phyloP scores from a whole-genome alignment of 2,888 invertebrate species.

The Apodemia mormo region DNA sequence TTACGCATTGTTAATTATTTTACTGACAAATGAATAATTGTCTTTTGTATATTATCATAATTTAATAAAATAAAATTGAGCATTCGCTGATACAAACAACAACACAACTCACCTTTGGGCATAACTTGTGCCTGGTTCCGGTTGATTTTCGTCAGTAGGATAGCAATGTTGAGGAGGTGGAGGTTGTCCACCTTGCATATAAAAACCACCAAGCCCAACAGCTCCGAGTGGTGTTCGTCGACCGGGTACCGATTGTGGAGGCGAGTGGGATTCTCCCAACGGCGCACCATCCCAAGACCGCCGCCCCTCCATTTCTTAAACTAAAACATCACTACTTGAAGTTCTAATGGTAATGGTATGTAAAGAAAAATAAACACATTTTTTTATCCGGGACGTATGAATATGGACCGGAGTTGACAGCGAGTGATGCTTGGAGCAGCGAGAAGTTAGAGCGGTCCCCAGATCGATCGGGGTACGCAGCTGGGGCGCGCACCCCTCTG shows the following conservation, averaged over 20 bases:
- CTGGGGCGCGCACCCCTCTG: conserved; percentile 80
- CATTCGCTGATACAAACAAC: not conserved
- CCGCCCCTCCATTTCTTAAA: conserved; percentile 70
- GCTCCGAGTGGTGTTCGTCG: conserved; percentile 91
- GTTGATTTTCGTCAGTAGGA: conserved; percentile 90
- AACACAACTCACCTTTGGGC: conserved; percentile 64
- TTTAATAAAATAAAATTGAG: not conserved
- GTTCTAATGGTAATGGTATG: conserved; percentile 2
- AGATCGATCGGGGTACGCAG: conserved; percentile 77
- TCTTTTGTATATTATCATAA: too few relatives aligned
- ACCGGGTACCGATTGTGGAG: conserved; percentile 84
- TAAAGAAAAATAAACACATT: conserved; percentile 14
- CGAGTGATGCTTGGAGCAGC: conserved; percentile 59
- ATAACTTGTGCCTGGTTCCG: conserved; percentile 83
- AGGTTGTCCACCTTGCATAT: conserved; percentile 86
- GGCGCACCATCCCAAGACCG: conserved; percentile 76
- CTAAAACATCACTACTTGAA: conserved; percentile 48
- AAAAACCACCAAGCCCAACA: conserved; percentile 93
- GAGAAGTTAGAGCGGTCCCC: conserved; percentile 64
- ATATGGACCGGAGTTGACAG: conserved; percentile 60
- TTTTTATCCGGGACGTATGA: conserved; percentile 44
- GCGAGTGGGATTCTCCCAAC: conserved; percentile 74
- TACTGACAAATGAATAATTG: too few relatives aligned
- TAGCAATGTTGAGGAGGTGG: conserved; percentile 80
- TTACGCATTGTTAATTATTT: too few relatives aligned